phyloP scores from a whole-genome alignment of 2,113 vertebrate genomes.

The Chroicocephalus ridibundus region DNA sequence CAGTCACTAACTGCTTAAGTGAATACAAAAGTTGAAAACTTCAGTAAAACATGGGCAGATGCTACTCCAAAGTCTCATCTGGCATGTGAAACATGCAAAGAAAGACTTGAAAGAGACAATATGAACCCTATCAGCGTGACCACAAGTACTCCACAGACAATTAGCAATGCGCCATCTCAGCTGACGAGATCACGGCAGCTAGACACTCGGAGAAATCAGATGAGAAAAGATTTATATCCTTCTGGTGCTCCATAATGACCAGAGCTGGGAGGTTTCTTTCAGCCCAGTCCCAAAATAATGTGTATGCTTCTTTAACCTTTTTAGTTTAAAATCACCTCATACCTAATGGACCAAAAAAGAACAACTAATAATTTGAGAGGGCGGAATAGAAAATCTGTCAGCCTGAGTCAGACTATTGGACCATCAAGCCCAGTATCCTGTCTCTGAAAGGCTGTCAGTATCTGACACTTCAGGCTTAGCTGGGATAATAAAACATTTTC shows the following conservation, averaged over 20 bases:
- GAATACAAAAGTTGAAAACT: not conserved
- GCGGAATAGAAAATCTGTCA: conserved; percentile 52
- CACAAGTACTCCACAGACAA: not conserved
- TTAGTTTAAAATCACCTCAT: conserved; percentile 34
- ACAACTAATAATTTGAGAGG: conserved; percentile 55
- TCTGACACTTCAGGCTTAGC: conserved; percentile 51
- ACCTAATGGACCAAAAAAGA: conserved; percentile 50
- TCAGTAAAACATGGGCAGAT: not conserved
- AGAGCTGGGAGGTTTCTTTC: not conserved
- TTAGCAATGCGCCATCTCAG: not conserved
- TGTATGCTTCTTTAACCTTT: conserved; percentile 57
- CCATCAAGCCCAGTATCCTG: conserved; percentile 47
- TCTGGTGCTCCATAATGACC: not conserved
- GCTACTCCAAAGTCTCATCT: not conserved
- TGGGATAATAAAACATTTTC: conserved; percentile 68
- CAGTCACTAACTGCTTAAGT: not conserved
- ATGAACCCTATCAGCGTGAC: not conserved
- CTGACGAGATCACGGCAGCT: not conserved
- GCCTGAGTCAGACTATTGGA: conserved; percentile 64
- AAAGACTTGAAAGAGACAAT: not conserved
- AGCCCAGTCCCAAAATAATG: not conserved
- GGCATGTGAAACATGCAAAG: not conserved
- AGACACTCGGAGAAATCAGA: not conserved
- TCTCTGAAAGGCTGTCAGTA: conserved; percentile 58
- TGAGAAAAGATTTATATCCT: not conserved